phyloP scores from a whole-genome alignment of 2,888 invertebrate genomes.

The Abscondita cerata region DNA sequence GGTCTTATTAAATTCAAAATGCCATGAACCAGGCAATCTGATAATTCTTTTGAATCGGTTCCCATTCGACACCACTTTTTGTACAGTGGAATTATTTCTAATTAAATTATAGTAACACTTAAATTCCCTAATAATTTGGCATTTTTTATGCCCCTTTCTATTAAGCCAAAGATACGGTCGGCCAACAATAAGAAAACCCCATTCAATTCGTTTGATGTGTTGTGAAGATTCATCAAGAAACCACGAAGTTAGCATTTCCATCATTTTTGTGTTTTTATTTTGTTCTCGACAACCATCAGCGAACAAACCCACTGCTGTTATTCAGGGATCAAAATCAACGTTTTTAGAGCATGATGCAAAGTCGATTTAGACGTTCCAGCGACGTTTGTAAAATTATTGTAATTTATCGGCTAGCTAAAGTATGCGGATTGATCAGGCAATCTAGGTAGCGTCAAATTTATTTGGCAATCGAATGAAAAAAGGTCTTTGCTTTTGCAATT shows the following conservation, averaged over 20 bases:
- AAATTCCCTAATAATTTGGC: neutral
- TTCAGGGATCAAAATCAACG: neutral
- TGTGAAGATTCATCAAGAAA: neutral
- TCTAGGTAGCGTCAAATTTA: constrained; percentile 19
- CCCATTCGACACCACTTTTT: neutral
- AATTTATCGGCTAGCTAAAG: constrained; percentile 22
- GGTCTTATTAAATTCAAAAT: neutral
- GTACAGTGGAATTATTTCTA: neutral
- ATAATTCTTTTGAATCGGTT: neutral
- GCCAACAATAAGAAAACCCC: neutral
- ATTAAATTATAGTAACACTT: neutral
- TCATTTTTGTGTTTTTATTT: constrained; percentile 1
- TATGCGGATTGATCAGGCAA: constrained; percentile 24
- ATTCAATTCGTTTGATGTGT: neutral
- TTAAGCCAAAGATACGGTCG: neutral
- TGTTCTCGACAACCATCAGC: neutral
- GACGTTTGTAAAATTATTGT: constrained; percentile 19
- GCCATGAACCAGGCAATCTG: neutral
- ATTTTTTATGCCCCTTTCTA: neutral
- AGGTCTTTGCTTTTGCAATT: neutral
- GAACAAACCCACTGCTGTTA: constrained; percentile 2
- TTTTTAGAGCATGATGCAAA: constrained; percentile 4
- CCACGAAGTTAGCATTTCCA: neutral
- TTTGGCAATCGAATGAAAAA: constrained; percentile 24
- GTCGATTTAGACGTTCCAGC: constrained; percentile 13